These are phyloP conservation scores for Eupleurogrammus muticus DNA, from an alignment of 2,797 vertebrate genomes.

Conservation along the genomic window DNA sequence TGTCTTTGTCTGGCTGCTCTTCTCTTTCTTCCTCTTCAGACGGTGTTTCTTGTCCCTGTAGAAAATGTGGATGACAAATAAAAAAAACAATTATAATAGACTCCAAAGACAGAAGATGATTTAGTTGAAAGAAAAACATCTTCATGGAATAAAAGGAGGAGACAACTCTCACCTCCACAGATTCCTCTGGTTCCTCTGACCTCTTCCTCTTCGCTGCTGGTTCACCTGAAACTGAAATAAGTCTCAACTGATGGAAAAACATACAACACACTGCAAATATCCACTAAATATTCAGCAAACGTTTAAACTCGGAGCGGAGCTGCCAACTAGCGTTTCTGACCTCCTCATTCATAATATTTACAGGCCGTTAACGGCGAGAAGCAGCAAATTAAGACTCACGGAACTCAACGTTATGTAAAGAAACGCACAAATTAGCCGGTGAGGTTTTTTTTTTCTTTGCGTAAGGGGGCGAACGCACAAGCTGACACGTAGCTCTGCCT, in stretches of 20 bases:
- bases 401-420: not conserved
- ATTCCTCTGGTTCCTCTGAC: slow-evolving; percentile 70
- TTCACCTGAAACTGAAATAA: slow-evolving; percentile 61
- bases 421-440: slow-evolving; percentile 21
- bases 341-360: slow-evolving; percentile 17
- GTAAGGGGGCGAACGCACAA: not conserved
- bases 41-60: slow-evolving; percentile 38
- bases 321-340: not conserved
- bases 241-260: not conserved
- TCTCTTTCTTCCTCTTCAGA: slow-evolving; percentile 37
- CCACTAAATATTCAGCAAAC: not conserved
- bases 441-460: slow-evolving; percentile 5
- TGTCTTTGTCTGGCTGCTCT: slow-evolving; percentile 38
- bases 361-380: slow-evolving; percentile 11
- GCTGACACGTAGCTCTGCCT: not conserved
- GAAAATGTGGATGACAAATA: not conserved
- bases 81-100: not conserved
- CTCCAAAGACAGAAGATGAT: not conserved
- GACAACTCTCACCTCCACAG: slow-evolving; percentile 65
- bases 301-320: not conserved
- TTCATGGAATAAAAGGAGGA: not conserved
- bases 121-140: not conserved
- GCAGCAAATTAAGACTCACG: not conserved
- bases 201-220: slow-evolving; percentile 72
- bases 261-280: not conserved